Evolutionary conservation across 2,797 vertebrate genomes (phyloP).

Genomic region (Chiloscyllium punctatum): DNA sequence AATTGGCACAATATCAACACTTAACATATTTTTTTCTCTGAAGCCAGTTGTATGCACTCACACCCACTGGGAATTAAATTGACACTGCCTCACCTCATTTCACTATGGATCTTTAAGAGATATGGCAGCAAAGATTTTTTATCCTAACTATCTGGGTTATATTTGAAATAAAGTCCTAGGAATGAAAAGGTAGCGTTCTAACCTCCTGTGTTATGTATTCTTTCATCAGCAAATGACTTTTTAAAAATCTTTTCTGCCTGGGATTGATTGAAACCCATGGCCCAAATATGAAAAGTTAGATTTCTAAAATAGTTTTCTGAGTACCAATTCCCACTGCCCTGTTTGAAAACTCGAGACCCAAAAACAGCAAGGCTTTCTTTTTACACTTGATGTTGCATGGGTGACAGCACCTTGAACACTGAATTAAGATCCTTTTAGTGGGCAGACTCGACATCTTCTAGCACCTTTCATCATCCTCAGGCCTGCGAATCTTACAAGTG

Average conservation of each 20-base stretch:
- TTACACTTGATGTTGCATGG: neutral
- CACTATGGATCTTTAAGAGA: slow-evolving; percentile 30
- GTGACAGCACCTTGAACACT: neutral
- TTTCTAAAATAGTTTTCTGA: neutral
- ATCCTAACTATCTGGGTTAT: neutral
- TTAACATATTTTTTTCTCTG: neutral
- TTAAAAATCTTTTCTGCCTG: neutral
- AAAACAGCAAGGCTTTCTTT: neutral
- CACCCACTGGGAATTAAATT: slow-evolving; percentile 36
- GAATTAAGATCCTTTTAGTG: neutral
- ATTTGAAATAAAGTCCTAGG: neutral
- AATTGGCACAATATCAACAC: slow-evolving; percentile 21
- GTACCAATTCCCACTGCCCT: neutral
- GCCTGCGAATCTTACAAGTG: neutral
- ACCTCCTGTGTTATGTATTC: neutral
- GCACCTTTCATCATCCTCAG: neutral
- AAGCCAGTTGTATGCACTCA: slow-evolving; percentile 19
- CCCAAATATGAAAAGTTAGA: neutral
- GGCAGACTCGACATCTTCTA: neutral
- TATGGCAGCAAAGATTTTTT: neutral
- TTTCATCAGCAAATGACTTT: neutral
- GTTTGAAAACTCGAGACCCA: neutral
- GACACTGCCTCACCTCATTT: slow-evolving; percentile 35
- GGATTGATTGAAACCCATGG: neutral
- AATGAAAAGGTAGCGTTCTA: neutral